Evolutionary conservation across 1,140 invertebrate species (phyloP).

Genomic region (Calephelis nemesis): DNA sequence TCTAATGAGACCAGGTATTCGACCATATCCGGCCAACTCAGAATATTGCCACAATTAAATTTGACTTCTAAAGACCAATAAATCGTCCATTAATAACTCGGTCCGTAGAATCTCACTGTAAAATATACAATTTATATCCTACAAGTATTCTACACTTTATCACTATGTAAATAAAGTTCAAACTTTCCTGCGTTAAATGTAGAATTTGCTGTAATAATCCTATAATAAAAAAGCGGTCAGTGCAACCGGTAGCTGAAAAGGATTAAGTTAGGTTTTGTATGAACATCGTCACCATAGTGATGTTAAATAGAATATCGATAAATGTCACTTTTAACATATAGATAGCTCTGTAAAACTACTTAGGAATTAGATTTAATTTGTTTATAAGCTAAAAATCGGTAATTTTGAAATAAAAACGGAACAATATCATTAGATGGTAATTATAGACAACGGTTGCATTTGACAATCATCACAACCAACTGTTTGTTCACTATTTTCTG

Average conservation of each 20-base stretch:
- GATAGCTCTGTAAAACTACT: no score
- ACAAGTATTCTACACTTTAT: background rate
- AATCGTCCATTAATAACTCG: slow-evolving; percentile 62
- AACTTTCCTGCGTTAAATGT: background rate
- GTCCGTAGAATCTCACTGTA: slow-evolving; percentile 39
- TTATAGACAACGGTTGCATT: no score
- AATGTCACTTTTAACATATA: no score
- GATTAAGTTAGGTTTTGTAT: slow-evolving; percentile 63
- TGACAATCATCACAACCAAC: no score
- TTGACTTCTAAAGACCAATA: slow-evolving; percentile 55
- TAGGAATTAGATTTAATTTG: no score
- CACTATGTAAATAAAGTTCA: slow-evolving; percentile 18
- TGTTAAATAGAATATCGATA: slow-evolving; percentile 27
- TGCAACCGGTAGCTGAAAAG: slow-evolving; percentile 68
- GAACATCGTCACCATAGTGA: slow-evolving; percentile 45
- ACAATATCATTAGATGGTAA: no score
- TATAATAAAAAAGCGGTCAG: slow-evolving; percentile 53
- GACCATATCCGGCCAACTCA: slow-evolving; percentile 43
- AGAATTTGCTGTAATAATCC: slow-evolving; percentile 40
- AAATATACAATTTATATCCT: slow-evolving; percentile 21
- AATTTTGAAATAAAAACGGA: no score
- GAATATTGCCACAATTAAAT: slow-evolving; percentile 43
- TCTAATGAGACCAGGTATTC: slow-evolving; percentile 42
- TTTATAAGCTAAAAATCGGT: no score
- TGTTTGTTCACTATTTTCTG: no score